Base-by-base conservation (phyloP, 2,888 invertebrate species). In the Hyposoter didymator region DNA sequence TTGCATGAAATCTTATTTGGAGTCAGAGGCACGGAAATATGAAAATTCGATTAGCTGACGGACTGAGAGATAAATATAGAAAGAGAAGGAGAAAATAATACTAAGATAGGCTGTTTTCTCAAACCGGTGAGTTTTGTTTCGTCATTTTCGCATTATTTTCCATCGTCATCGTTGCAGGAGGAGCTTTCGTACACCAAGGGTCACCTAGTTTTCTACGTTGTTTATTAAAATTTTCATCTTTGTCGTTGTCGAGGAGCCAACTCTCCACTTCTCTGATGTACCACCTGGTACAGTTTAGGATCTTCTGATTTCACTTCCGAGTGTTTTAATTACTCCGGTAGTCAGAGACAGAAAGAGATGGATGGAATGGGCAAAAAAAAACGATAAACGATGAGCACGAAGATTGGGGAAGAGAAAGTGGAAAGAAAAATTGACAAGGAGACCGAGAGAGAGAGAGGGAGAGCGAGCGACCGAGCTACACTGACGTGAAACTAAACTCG, bases 41-140 rank as follows among this genome's bases (percentile, higher is more conserved):
- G 92, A 91, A 93, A 93, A 94, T 93, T 92, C 90, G 92, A 93
- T 94, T 94, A 93, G 87, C 87, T 87, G 79, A 86, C 86, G 81
- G 67, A 32, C 47, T 2, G 4, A 43, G 17, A 17, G n/a, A 17
- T 7, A 45, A 32, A 32, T 8, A 52, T 12, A 82, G 78, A 88
- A 87, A 89, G 82, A 87, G 87, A 84, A 55, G 64, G 80, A 79
- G 86, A 87, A 69, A 49, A 59, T 66, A 73, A 80, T 66, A 62
- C 66, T 39, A 78, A 82, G 87, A 87, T 73, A 80, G 75, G 74
- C 82, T 66, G 81, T 74, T 73, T 67, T 70, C 66, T 22, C 45
- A 64, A 64, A 55, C 45, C 73, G 39, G 55, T 19, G 67, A 82
- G 80, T 82, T 85, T 85, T 82, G 84, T 85, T 85, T 79, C 69